Percentiles rank a stretch among this genome's conserved stretches.
Evolutionary conservation across 2,113 vertebrate genomes (phyloP).

Genomic region (Pelodiscus sinensis): DNA sequence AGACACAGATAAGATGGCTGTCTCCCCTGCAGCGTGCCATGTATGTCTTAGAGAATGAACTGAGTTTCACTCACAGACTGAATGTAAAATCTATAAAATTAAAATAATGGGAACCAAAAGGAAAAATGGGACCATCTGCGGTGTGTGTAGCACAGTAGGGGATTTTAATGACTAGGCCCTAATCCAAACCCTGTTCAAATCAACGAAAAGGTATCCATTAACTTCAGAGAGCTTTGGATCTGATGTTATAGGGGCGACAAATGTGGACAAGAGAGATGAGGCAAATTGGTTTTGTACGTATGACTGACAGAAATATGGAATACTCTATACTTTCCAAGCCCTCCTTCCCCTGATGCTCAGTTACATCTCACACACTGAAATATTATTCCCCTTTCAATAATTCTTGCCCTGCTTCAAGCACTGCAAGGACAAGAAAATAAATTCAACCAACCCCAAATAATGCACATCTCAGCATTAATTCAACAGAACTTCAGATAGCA

Average conservation of each 20-base stretch:
- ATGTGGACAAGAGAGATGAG: not conserved
- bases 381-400: not conserved
- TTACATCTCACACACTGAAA: not conserved
- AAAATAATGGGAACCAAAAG: not conserved
- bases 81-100: not conserved
- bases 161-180: not conserved
- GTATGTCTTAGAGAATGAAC: not conserved
- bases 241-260: not conserved
- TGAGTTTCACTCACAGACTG: not conserved
- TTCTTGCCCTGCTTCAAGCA: not conserved
- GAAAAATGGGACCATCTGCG: not conserved
- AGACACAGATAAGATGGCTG: not conserved
- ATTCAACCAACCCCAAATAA: not conserved
- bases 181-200: not conserved
- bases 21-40: not conserved
- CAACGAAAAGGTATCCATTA: not conserved
- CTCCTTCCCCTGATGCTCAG: not conserved
- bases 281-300: not conserved
- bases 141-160: not conserved
- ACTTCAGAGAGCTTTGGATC: not conserved
- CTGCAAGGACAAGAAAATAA: not conserved
- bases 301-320: not conserved
- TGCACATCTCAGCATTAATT: not conserved
- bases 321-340: not conserved
- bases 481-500: not conserved